Conservation (phyloP, 2,797 vertebrate genomes). For the Hippoglossus hippoglossus region DNA sequence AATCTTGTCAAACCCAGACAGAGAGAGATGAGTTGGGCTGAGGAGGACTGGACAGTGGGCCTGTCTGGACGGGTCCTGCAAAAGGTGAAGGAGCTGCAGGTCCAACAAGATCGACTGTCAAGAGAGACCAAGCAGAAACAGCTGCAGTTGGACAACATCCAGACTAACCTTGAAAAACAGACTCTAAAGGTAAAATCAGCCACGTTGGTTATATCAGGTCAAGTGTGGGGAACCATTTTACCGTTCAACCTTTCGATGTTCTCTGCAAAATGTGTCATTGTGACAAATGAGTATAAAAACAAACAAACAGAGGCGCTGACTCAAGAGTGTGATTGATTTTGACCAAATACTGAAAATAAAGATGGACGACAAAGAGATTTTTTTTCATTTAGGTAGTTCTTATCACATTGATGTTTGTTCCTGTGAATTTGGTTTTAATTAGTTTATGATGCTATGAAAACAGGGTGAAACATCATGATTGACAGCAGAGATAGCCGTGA, state of each 20-base stretch:
- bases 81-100: conserved; percentile 85
- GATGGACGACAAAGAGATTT: no score
- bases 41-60: conserved; percentile 88
- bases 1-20: conserved; percentile 32
- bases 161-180: conserved; percentile 83
- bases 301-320: background rate
- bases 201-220: background rate
- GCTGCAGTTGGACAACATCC: conserved; percentile 85
- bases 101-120: conserved; percentile 81
- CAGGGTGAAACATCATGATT: no score
- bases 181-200: conserved; percentile 74
- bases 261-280: background rate
- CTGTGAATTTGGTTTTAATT: no score
- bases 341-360: no score
- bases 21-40: conserved; percentile 86
- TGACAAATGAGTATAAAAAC: background rate
- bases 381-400: no score
- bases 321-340: no score
- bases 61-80: conserved; percentile 82
- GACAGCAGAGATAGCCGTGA: no score
- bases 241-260: no score
- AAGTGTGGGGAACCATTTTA: no score
- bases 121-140: conserved; percentile 87
- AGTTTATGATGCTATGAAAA: no score
- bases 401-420: no score